Conservation (phyloP, 92 coral and sea anemone genomes). For the Palythoa caribaeorum region DNA sequence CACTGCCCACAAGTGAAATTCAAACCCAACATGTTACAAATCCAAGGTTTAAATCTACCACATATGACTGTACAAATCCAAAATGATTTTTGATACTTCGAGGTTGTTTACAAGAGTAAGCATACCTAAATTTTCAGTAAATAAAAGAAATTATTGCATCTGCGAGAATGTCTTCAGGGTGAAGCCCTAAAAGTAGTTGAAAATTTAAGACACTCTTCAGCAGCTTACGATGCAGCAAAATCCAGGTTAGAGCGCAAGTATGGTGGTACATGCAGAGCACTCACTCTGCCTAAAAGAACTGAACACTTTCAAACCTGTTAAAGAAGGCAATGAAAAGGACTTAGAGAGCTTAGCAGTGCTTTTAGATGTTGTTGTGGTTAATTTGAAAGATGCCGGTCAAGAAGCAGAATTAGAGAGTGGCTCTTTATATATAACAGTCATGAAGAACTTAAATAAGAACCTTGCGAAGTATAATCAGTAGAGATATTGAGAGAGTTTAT, state of each 20-base stretch:
- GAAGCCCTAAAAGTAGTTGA: constrained; percentile 71
- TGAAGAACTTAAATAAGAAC: constrained; percentile 53
- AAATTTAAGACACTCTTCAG: constrained; percentile 64
- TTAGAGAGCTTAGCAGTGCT: constrained; percentile 55
- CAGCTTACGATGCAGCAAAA: constrained; percentile 70
- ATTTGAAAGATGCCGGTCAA: constrained; percentile 70
- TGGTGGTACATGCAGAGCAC: constrained; percentile 60
- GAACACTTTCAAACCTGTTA: constrained; percentile 23
- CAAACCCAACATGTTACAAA: background rate
- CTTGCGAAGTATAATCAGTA: constrained; percentile 64
- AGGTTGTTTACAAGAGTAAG: background rate
- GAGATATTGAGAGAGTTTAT: constrained; percentile 57
- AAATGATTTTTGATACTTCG: background rate
- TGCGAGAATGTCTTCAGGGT: constrained; percentile 55
- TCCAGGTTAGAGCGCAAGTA: constrained; percentile 66
- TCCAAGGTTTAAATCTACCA: background rate
- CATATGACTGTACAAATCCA: background rate
- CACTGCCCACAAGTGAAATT: background rate
- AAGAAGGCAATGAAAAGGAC: constrained; percentile 59
- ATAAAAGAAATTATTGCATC: background rate
- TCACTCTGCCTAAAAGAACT: constrained; percentile 63
- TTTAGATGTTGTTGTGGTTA: constrained; percentile 51
- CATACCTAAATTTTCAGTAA: background rate
- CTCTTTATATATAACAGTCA: constrained; percentile 57
- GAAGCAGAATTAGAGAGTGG: constrained; percentile 71